These are phyloP conservation scores for Panzeria rudis DNA, from an alignment of 2,888 invertebrate genomes.

Conservation along the genomic window DNA sequence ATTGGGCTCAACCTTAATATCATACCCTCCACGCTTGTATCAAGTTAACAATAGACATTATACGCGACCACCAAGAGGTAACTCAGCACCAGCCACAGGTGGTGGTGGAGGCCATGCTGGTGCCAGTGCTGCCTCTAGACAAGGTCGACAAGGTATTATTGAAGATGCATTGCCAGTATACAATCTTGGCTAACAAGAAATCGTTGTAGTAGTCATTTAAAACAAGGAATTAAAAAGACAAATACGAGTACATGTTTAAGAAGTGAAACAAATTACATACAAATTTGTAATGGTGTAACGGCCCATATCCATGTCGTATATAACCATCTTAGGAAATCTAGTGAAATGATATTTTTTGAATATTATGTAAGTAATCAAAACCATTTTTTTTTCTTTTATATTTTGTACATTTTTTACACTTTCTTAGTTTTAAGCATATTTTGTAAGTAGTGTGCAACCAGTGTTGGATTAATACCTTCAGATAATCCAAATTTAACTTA, in stretches of 20 bases:
- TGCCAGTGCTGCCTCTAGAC: constrained; percentile 52
- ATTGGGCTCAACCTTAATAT: constrained; percentile 91
- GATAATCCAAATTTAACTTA: constrained; percentile 3
- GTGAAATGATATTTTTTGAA: constrained; percentile 61
- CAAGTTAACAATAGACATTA: constrained; percentile 85
- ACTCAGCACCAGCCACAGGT: constrained; percentile 54
- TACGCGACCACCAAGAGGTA: constrained; percentile 75
- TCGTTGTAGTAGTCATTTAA: constrained; percentile 54
- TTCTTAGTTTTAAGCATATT: constrained; percentile 48
- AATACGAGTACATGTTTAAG: constrained; percentile 45
- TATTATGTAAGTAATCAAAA: constrained; percentile 63
- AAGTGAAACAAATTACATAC: constrained; percentile 30
- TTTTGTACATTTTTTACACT: constrained; percentile 55
- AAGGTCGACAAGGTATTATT: constrained; percentile 61
- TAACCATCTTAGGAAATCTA: constrained; percentile 54
- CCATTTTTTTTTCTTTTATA: constrained; percentile 20
- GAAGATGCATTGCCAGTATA: constrained; percentile 66
- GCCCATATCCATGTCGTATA: constrained; percentile 23
- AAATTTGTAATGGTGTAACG: constrained; percentile 20
- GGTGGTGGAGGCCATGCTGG: constrained; percentile 33
- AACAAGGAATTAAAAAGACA: constrained; percentile 67
- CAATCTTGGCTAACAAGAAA: constrained; percentile 66
- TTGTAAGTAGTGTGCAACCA: constrained; percentile 41
- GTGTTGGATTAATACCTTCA: constrained; percentile 16
- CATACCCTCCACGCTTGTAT: constrained; percentile 83